Evolutionary conservation across 2,888 invertebrate genomes (phyloP).

Genomic region (Leptogaster cylindrica): DNA sequence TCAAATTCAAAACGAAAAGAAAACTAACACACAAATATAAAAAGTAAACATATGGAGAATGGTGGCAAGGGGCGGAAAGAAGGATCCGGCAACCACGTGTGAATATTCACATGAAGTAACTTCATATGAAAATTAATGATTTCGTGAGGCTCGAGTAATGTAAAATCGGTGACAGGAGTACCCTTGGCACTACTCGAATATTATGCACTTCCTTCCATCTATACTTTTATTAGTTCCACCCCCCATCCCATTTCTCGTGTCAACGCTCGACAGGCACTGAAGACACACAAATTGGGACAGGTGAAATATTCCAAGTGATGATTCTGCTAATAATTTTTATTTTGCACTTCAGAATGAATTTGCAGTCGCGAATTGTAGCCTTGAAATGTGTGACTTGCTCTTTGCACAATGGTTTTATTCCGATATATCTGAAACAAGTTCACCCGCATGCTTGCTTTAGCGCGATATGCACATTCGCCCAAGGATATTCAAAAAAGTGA

Average conservation of each 20-base stretch:
- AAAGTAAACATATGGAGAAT: neutral
- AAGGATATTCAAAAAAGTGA: too few species aligned
- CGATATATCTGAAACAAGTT: too few species aligned
- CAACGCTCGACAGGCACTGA: neutral
- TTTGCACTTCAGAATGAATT: too few species aligned
- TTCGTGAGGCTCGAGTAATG: neutral
- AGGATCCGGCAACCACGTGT: neutral
- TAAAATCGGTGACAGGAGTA: neutral
- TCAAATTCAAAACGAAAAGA: conserved; percentile 1
- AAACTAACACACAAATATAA: neutral
- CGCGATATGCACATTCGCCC: too few species aligned
- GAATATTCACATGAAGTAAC: neutral
- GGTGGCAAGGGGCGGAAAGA: neutral
- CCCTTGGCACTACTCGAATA: conserved; percentile 12
- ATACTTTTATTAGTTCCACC: neutral
- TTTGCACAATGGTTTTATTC: too few species aligned
- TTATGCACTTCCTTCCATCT: neutral
- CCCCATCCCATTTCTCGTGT: neutral
- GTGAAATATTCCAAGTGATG: neutral
- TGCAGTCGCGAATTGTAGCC: too few species aligned
- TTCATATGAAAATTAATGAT: neutral
- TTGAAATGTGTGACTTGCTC: too few species aligned
- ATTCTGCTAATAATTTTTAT: neutral
- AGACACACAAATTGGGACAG: neutral
- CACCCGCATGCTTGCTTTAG: too few species aligned